A percentile compares a stretch with the other conserved stretches of the same genome.
phyloP scores from a whole-genome alignment of 2,113 vertebrate species.

The Ibidorhyncha struthersii region DNA sequence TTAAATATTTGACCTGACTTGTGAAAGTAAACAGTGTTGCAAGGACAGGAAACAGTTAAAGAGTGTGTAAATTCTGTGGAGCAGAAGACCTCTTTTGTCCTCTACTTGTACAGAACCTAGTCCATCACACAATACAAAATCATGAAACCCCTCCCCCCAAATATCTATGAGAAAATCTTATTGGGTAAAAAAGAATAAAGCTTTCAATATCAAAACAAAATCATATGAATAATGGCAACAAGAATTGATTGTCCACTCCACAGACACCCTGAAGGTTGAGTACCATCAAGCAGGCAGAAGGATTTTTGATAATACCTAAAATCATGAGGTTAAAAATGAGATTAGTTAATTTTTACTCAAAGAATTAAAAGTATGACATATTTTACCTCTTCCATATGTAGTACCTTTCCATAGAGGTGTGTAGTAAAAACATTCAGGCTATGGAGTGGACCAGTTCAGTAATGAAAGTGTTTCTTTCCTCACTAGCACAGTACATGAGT shows the following conservation, averaged over 20 bases:
- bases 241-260: neutral
- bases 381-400: neutral
- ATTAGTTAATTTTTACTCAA: neutral
- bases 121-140: neutral
- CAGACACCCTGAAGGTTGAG: neutral
- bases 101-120: neutral
- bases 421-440: neutral
- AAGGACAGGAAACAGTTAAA: neutral
- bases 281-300: neutral
- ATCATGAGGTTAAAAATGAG: neutral
- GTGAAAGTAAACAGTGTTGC: neutral
- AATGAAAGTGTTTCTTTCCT: neutral
- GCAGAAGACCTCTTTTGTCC: neutral
- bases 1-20: neutral
- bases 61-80: neutral
- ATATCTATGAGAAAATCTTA: neutral
- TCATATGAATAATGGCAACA: neutral
- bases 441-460: neutral
- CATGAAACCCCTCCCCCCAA: neutral
- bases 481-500: neutral
- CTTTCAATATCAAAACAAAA: neutral
- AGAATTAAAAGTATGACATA: neutral
- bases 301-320: neutral
- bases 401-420: neutral
- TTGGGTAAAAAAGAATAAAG: neutral